Evolutionary conservation across 2,888 invertebrate genomes (phyloP), one percentile per base, ranked within the genome.

Genomic region (Ethmia dodecea): DNA sequence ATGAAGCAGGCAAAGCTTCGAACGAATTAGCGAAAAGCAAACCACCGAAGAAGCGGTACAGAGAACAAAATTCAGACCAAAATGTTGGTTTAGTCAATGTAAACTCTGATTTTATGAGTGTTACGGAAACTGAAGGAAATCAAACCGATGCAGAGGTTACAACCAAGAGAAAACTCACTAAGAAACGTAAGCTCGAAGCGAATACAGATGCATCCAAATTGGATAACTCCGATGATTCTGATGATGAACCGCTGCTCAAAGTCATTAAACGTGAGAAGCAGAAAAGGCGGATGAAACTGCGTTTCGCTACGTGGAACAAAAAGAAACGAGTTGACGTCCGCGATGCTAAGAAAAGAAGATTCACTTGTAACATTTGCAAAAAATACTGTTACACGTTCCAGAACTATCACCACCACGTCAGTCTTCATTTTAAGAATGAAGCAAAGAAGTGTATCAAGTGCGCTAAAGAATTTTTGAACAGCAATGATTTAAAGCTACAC

Each of bases 311-410:
- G 16, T 20, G 37, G 37, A 37, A 40, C 15, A 32, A 39, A 16
- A 37, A 31, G 33, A 33, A 14, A 14, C 37, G 28, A n/a, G 8
- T 26, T 1, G 32, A 31, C 9, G 9, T 10, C 8, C 37, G 22
- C n/a, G 25, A 6, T 5, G 12, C 28, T 1, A 53, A 50, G 2
- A 52, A 43, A 15, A 54, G 49, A 2, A 50, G 55, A 25, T 66
- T 81, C 2, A 65, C 68, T 0, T 84, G 84, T 10, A 49, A 52
- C 0, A 41, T 64, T 9, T 86, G 84, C 37, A 58, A 72, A 1
- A 72, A 72, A 43, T 69, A 78, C 27, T 84, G 84, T 27, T 80
- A 77, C 12, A 84, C 84, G 0, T 71, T 49, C 13, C 78, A 83
- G 36, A 80, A 83, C 32, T 80, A 66, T 15, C 60, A 77, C n/a